These are phyloP conservation scores for Labia minor DNA, from an alignment of 2,888 invertebrate species.

Conservation along the genomic window DNA sequence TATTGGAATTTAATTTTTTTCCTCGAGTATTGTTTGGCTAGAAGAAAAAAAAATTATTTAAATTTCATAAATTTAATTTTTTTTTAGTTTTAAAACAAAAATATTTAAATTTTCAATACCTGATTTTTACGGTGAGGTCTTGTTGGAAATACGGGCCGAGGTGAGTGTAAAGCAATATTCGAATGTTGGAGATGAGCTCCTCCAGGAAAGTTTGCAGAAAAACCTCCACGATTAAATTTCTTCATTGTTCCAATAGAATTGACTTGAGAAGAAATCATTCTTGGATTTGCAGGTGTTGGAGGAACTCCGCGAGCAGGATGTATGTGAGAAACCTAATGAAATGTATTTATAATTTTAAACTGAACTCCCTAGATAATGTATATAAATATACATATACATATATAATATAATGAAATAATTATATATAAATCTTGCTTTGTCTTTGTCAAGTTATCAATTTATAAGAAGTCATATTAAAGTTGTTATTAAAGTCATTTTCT, in stretches of 20 bases:
- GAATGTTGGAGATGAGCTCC: background rate
- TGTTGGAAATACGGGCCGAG: background rate
- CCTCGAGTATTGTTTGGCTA: background rate
- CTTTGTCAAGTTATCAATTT: no score
- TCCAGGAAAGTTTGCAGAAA: background rate
- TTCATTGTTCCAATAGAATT: background rate
- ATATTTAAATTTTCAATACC: background rate
- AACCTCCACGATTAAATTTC: background rate
- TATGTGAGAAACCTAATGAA: background rate
- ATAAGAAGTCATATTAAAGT: no score
- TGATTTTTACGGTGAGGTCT: background rate
- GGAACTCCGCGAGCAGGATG: background rate
- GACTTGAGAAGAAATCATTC: background rate
- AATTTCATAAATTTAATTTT: background rate
- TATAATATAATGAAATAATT: no score
- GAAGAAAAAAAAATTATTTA: background rate
- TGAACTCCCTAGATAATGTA: no score
- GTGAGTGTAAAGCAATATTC: background rate
- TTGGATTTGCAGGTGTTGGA: background rate
- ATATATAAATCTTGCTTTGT: no score
- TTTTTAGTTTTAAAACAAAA: background rate
- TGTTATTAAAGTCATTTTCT: no score
- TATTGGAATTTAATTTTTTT: background rate
- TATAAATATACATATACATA: no score
- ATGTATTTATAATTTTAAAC: no score